Percentiles rank a stretch among this genome's conserved stretches.
Conservation (phyloP, 2,113 vertebrate genomes). For the Peromyscus leucopus region DNA sequence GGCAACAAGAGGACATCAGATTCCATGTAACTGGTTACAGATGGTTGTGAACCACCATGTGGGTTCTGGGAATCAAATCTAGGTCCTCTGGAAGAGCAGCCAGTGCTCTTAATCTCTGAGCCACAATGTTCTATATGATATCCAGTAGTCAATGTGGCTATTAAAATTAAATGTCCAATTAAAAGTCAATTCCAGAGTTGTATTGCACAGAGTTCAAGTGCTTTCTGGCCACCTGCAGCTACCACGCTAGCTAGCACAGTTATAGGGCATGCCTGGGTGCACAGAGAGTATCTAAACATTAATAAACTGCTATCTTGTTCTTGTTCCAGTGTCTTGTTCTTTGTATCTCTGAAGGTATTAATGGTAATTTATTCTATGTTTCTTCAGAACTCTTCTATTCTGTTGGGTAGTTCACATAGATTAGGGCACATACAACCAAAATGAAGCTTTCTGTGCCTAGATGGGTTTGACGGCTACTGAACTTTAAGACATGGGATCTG, state of each 20-base stretch:
- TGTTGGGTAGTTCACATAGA: neutral
- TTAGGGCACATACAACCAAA: neutral
- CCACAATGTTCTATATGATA: neutral
- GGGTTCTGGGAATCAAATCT: neutral
- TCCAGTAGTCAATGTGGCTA: neutral
- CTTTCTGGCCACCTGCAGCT: neutral
- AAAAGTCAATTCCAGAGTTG: constrained; percentile 6
- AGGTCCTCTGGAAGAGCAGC: neutral
- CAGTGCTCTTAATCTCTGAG: neutral
- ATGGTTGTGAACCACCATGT: neutral
- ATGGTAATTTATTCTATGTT: neutral
- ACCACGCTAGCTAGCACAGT: neutral
- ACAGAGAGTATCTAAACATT: neutral
- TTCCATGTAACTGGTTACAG: neutral
- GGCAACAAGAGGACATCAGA: neutral
- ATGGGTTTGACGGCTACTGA: neutral
- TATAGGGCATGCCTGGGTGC: neutral
- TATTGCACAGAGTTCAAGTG: neutral
- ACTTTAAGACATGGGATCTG: neutral
- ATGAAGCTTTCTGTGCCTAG: neutral
- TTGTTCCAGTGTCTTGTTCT: neutral
- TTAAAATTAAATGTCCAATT: constrained; percentile 13
- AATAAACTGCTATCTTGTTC: neutral
- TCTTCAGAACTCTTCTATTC: neutral
- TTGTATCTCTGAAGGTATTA: neutral